Base-by-base conservation (phyloP, 2,888 invertebrate genomes). In the Tuta absoluta region DNA sequence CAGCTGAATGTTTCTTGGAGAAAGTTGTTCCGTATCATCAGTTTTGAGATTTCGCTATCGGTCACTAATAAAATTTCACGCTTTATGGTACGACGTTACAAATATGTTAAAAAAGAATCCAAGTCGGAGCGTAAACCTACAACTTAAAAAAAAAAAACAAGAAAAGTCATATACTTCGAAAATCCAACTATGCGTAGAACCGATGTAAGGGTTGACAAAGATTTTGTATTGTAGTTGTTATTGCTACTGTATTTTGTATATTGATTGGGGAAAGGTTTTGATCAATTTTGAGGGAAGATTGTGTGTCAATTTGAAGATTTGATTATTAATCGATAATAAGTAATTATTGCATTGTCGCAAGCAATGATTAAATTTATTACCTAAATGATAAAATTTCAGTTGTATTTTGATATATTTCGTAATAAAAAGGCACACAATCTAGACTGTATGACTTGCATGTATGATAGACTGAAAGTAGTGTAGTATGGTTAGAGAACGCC, bases 391-490 rank as follows among this genome's bases (percentile, higher is more conserved):
- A n/a, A 17, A 8, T 17, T 19, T 19, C 19, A 21, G 4, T 51
- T 21, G 37, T 38, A 21, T 12, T 19, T 37, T 59, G 21, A 19
- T 33, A 8, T 24, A 5, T 41, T 14, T 33, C 14, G 8, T 33
- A 5, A 17, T 12, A 48, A 51, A 53, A 63, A 66, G 70, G 68
- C 68, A 70, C 71, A 67, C 68, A 70, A 72, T 75, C 71, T 63
- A 62, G 65, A 45, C 45, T 45, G 45, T n/a, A 45, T 45, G n/a
- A 45, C 45, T 33, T 45, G 45, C 17, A 45, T 17, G 63, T 62
- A 62, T 69, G 71, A 71, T 67, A 73, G 73, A 75, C 75, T 75
- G 75, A 75, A 70, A 63, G 57, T 69, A 63, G 66, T 68, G 41
- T 63, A 65, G 69, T 66, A 65, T 53, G 66, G 33, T 57, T 62